Percentiles rank a stretch among this genome's conserved stretches.
These are phyloP conservation scores for Lordiphosa mommai DNA, from an alignment of 1,140 invertebrate genomes.

Conservation along the genomic window DNA sequence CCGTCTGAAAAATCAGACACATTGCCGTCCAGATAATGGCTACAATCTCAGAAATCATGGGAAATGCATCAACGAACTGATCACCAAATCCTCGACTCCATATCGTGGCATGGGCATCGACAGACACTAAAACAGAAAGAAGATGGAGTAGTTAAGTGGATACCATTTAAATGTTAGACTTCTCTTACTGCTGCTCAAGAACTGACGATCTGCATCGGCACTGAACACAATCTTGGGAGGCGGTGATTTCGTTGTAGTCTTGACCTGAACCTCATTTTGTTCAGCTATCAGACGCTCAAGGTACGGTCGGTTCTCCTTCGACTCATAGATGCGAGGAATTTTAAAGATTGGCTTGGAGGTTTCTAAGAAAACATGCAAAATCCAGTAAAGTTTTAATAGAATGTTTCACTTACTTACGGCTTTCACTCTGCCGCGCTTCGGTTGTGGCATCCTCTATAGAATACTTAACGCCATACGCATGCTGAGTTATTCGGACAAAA, in stretches of 20 bases:
- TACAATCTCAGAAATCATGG: slow-evolving; percentile 64
- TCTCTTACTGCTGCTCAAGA: slow-evolving; percentile 55
- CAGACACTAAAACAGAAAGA: slow-evolving; percentile 26
- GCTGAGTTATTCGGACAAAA: slow-evolving; percentile 25
- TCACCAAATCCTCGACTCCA: slow-evolving; percentile 56
- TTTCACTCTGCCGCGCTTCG: slow-evolving; percentile 36
- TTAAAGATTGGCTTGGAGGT: slow-evolving; percentile 46
- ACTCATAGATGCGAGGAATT: slow-evolving; percentile 48
- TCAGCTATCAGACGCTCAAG: slow-evolving; percentile 44
- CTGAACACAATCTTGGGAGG: slow-evolving; percentile 44
- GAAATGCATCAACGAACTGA: slow-evolving; percentile 70
- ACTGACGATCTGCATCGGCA: slow-evolving; percentile 55
- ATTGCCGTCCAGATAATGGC: slow-evolving; percentile 76
- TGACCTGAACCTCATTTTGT: slow-evolving; percentile 1
- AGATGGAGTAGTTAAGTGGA: not conserved
- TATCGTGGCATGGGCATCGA: slow-evolving; percentile 52
- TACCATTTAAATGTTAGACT: not conserved
- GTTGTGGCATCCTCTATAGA: slow-evolving; percentile 16
- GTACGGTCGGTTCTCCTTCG: slow-evolving; percentile 34
- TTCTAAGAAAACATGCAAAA: slow-evolving; percentile 1
- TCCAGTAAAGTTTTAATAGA: not conserved
- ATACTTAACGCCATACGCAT: slow-evolving; percentile 20
- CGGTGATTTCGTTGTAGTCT: slow-evolving; percentile 24
- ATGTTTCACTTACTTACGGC: slow-evolving; percentile 30
- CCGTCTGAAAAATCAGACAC: slow-evolving; percentile 72